Conservation (phyloP, 2,888 invertebrate species). For the Heliconius charithonia region DNA sequence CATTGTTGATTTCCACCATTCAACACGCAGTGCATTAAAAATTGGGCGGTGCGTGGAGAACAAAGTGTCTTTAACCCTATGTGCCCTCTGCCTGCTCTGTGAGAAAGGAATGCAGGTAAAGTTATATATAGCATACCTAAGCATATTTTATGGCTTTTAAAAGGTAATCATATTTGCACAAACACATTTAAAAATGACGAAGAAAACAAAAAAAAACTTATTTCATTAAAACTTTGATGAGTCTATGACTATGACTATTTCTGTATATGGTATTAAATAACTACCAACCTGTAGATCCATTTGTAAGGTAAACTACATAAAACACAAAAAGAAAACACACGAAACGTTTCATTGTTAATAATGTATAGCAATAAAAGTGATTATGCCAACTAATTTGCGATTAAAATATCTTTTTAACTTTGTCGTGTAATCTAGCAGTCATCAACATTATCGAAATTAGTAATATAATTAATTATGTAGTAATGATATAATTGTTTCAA, state of each 20-base stretch:
- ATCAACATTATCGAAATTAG: not conserved
- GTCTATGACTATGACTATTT: not conserved
- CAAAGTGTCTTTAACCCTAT: too few species aligned
- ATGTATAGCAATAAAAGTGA: not conserved
- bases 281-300: constrained; percentile 14
- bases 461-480: not conserved
- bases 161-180: not conserved
- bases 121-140: too few species aligned
- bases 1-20: too few species aligned
- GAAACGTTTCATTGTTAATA: not conserved
- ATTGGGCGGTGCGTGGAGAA: too few species aligned
- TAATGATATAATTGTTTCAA: not conserved
- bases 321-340: not conserved
- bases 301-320: not conserved
- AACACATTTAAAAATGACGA: not conserved
- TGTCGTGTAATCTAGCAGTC: not conserved
- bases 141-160: too few species aligned
- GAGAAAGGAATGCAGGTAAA: too few species aligned
- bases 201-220: too few species aligned
- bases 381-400: not conserved
- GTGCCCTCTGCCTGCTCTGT: too few species aligned
- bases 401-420: not conserved
- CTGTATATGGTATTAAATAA: not conserved
- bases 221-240: not conserved
- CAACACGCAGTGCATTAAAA: too few species aligned